phyloP scores from a whole-genome alignment of 2,888 invertebrate species.

The Notodonta ziczac region DNA sequence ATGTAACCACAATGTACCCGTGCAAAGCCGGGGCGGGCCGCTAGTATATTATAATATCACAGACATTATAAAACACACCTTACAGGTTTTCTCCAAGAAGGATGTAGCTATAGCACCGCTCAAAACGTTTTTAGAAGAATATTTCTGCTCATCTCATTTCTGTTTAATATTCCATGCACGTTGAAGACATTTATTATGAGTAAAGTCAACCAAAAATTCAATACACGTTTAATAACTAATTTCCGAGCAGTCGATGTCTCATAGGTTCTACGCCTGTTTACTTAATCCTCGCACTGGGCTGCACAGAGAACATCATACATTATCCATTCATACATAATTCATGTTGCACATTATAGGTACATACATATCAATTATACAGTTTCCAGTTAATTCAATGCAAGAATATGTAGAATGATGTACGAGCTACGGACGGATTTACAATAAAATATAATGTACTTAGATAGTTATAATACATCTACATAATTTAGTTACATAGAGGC shows the following conservation, averaged over 20 bases:
- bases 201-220: conserved; percentile 14
- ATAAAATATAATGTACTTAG: conserved; percentile 15
- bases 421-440: conserved; percentile 22
- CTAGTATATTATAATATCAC: too few species aligned
- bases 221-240: conserved; percentile 23
- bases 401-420: conserved; percentile 22
- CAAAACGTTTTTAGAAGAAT: too few species aligned
- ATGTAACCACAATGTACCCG: too few species aligned
- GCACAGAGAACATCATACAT: conserved; percentile 7
- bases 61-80: too few species aligned
- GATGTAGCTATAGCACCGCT: too few species aligned
- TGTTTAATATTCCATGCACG: conserved; percentile 3
- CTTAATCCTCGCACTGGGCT: conserved; percentile 20
- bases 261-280: conserved; percentile 7
- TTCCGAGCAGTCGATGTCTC: not conserved
- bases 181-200: not conserved
- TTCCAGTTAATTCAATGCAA: conserved; percentile 26
- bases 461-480: too few species aligned
- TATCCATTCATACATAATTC: conserved; percentile 20
- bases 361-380: conserved; percentile 25
- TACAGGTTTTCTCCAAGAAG: too few species aligned
- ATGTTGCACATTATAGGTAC: conserved; percentile 13
- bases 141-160: too few species aligned
- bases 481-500: too few species aligned
- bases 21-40: too few species aligned